phyloP scores from a whole-genome alignment of 2,888 invertebrate species.

The Clistopyga incitator region DNA sequence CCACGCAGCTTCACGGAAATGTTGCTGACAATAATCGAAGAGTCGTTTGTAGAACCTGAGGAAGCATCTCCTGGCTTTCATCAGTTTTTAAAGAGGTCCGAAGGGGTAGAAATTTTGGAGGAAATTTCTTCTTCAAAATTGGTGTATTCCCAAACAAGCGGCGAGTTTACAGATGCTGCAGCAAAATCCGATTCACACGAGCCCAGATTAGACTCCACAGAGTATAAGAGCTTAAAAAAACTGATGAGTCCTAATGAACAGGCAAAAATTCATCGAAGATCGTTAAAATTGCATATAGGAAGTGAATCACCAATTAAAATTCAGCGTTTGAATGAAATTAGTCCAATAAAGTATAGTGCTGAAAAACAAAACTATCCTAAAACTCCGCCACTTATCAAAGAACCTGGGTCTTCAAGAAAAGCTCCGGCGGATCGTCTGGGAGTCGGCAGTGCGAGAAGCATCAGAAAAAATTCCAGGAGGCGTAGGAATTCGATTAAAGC shows the following conservation, averaged over 20 bases:
- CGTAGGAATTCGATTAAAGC: no score
- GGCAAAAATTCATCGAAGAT: no score
- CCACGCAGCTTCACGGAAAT: neutral
- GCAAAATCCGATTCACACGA: neutral
- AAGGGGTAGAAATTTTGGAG: neutral
- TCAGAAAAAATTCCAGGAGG: neutral
- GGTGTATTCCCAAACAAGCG: neutral
- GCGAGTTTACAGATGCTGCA: no score
- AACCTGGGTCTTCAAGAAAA: no score
- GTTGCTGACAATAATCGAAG: neutral
- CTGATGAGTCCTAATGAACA: no score
- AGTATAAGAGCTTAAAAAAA: neutral
- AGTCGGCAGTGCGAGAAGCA: neutral
- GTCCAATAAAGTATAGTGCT: no score
- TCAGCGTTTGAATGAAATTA: no score
- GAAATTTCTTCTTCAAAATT: neutral
- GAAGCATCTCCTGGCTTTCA: neutral
- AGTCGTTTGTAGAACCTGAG: neutral
- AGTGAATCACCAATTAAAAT: no score
- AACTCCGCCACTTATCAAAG: neutral
- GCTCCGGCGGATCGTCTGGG: neutral
- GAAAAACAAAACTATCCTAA: neutral
- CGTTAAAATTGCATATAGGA: no score
- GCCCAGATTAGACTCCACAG: neutral
- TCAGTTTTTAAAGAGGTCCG: neutral